Conservation (phyloP, 1,140 invertebrate genomes). For the Subanguina moxae region DNA sequence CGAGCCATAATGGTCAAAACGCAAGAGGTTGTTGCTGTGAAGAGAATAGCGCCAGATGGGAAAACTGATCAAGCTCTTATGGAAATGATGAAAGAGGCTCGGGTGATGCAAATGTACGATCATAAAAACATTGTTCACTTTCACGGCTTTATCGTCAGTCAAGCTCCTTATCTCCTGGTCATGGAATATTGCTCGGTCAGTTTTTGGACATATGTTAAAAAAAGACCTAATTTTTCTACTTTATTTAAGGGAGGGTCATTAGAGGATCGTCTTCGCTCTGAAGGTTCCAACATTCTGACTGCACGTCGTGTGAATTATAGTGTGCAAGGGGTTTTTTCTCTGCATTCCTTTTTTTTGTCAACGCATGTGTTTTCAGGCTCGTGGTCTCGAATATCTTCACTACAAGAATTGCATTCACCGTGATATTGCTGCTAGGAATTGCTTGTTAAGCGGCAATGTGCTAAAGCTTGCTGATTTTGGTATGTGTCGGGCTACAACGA, state of each 20-base stretch:
- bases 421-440: slow-evolving; percentile 48
- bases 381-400: slow-evolving; percentile 49
- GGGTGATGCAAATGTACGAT: slow-evolving; percentile 51
- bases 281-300: slow-evolving; percentile 12
- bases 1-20: slow-evolving; percentile 30
- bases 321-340: slow-evolving; percentile 27
- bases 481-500: slow-evolving; percentile 44
- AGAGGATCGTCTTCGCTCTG: slow-evolving; percentile 40
- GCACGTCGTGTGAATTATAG: slow-evolving; percentile 27
- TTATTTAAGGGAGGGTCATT: slow-evolving; percentile 38
- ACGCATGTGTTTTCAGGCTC: background rate
- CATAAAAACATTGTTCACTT: slow-evolving; percentile 50
- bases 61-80: slow-evolving; percentile 43
- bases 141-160: slow-evolving; percentile 47
- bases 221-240: background rate
- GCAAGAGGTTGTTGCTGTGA: slow-evolving; percentile 35
- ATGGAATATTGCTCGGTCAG: slow-evolving; percentile 43
- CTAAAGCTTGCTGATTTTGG: slow-evolving; percentile 51
- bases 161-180: slow-evolving; percentile 45
- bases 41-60: slow-evolving; percentile 43
- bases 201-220: background rate
- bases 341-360: too few species aligned
- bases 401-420: slow-evolving; percentile 46
- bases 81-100: slow-evolving; percentile 53
- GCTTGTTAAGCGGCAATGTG: slow-evolving; percentile 30